Conservation (phyloP, 2,797 vertebrate genomes). For the Mormyrus proboscirostris region DNA sequence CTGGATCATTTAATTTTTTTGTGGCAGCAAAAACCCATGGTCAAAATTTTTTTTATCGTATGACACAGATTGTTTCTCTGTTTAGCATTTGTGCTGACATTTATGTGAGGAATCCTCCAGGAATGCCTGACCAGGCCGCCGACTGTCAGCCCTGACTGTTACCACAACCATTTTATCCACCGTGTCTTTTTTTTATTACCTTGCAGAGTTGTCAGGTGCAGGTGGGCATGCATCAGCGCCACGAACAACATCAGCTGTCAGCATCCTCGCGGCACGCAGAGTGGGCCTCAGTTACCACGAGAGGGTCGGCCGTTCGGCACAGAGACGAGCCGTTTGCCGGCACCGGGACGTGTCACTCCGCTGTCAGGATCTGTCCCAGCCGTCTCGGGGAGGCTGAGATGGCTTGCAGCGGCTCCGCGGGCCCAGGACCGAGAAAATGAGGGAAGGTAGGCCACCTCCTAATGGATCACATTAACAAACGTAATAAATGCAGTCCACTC, state of each 20-base stretch:
- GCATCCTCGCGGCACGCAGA: not conserved
- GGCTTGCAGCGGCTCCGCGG: constrained; percentile 35
- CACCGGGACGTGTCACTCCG: not conserved
- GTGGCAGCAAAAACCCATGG: not conserved
- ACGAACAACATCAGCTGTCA: not conserved
- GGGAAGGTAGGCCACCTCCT: constrained; percentile 52
- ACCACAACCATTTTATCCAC: not conserved
- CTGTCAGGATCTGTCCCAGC: not conserved
- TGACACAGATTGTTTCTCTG: not conserved
- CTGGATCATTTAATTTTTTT: not conserved
- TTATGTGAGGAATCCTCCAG: not conserved
- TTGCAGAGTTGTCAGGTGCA: not conserved
- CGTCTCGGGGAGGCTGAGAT: not conserved
- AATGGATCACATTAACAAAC: constrained; percentile 60
- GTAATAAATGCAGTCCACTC: constrained; percentile 44
- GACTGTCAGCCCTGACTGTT: not conserved
- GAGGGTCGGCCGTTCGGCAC: not conserved
- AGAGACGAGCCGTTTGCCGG: not conserved
- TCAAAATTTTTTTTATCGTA: not conserved
- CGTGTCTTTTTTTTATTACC: not conserved
- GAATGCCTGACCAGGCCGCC: not conserved
- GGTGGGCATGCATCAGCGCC: not conserved
- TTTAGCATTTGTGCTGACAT: not conserved
- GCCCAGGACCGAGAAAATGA: constrained; percentile 38
- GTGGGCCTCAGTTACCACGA: not conserved